Evolutionary conservation across 2,113 vertebrate genomes (phyloP).

Genomic region (Campylomormyrus numenius): DNA sequence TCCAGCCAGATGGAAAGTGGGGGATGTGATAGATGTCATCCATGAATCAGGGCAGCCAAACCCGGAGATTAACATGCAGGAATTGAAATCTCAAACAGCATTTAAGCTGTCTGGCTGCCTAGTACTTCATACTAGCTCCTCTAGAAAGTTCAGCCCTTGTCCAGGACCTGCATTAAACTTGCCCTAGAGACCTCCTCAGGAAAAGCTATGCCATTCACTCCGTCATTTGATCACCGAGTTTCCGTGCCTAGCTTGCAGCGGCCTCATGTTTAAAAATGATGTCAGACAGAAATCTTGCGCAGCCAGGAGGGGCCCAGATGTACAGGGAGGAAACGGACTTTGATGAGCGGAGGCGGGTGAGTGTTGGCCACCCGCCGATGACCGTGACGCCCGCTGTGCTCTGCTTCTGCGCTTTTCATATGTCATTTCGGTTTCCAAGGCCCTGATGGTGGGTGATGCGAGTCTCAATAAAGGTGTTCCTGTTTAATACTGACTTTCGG

Average conservation of each 20-base stretch:
- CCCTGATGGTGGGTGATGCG: neutral
- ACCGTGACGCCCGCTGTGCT: neutral
- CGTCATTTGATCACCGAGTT: neutral
- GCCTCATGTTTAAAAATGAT: neutral
- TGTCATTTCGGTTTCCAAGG: neutral
- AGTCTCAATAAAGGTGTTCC: conserved; percentile 16
- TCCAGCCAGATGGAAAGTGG: neutral
- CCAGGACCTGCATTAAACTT: neutral
- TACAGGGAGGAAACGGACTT: neutral
- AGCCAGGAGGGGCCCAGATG: neutral
- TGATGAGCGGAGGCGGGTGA: neutral
- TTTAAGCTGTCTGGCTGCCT: neutral
- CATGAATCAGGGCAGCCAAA: conserved; percentile 9
- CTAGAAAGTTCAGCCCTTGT: neutral
- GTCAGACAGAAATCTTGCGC: neutral
- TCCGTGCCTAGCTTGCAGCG: neutral
- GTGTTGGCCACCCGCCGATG: neutral
- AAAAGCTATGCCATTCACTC: neutral
- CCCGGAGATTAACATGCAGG: neutral
- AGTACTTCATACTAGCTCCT: neutral
- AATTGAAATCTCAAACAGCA: conserved; percentile 16
- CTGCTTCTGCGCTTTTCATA: neutral
- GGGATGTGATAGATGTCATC: conserved; percentile 1
- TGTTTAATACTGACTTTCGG: conserved; percentile 13
- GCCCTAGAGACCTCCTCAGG: neutral